Conservation (phyloP, 2,888 invertebrate species). For the Sesamia inferens region DNA sequence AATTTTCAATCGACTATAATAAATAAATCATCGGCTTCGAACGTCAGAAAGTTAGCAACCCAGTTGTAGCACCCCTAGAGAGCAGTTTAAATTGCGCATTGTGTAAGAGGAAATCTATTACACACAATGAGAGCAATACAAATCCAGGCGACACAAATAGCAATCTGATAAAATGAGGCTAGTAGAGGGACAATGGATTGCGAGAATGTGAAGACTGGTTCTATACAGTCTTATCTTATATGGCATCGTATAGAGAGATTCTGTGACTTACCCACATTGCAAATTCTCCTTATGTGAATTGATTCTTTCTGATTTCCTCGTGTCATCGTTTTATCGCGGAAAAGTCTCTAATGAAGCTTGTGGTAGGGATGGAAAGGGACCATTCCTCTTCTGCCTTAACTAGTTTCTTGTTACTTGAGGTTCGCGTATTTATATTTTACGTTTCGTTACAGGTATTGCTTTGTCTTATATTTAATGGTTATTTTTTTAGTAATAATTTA, state of each 20-base stretch:
- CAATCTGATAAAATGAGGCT: slow-evolving; percentile 63
- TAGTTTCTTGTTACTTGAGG: not conserved
- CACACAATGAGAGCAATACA: slow-evolving; percentile 58
- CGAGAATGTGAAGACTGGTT: not conserved
- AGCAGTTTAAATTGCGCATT: slow-evolving; percentile 45
- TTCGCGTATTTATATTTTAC: not conserved
- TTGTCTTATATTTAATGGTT: no score
- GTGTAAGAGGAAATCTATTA: slow-evolving; percentile 53
- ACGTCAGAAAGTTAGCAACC: slow-evolving; percentile 20
- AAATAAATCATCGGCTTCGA: slow-evolving; percentile 26
- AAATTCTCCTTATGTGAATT: slow-evolving; percentile 17
- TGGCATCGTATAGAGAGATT: not conserved
- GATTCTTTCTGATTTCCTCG: slow-evolving; percentile 21
- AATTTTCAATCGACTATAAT: slow-evolving; percentile 13
- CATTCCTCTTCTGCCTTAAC: not conserved
- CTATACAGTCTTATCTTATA: not conserved
- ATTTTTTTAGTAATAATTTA: no score
- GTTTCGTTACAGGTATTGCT: not conserved
- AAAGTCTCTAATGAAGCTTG: slow-evolving; percentile 10
- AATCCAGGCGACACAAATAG: slow-evolving; percentile 62
- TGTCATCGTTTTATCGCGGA: slow-evolving; percentile 12
- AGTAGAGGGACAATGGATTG: slow-evolving; percentile 45
- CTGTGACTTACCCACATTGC: slow-evolving; percentile 1
- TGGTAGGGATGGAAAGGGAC: not conserved
- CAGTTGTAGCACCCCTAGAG: slow-evolving; percentile 18